Conservation (phyloP, 2,113 vertebrate species). For the Pogonocichla stellata region DNA sequence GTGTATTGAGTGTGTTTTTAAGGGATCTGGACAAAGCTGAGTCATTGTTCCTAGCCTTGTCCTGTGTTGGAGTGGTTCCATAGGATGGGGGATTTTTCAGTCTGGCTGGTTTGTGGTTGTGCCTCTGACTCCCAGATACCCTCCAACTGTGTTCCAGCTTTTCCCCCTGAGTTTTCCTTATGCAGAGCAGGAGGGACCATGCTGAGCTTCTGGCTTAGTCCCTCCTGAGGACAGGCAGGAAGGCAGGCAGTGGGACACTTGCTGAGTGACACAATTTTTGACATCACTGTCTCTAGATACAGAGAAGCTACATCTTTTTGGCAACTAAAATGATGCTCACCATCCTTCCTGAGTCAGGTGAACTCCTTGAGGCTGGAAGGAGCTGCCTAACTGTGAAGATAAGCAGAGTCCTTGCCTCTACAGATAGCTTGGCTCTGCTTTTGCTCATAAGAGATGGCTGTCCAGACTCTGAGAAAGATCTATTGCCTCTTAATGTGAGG, state of each 20-base stretch:
- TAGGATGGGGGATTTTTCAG: not conserved
- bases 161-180: not conserved
- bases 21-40: not conserved
- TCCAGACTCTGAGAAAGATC: not conserved
- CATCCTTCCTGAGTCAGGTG: not conserved
- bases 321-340: not conserved
- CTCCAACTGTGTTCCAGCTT: not conserved
- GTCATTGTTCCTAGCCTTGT: not conserved
- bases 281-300: not conserved
- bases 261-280: not conserved
- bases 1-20: not conserved
- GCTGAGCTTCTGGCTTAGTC: not conserved
- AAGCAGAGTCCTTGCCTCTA: not conserved
- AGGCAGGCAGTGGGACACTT: not conserved
- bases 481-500: not conserved
- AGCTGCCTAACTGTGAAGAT: not conserved
- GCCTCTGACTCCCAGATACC: not conserved
- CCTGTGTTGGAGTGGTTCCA: accelerated
- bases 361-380: not conserved
- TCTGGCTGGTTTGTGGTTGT: not conserved
- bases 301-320: not conserved
- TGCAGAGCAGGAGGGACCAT: not conserved
- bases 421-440: not conserved
- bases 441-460: not conserved
- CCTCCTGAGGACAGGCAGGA: not conserved